phyloP scores from a whole-genome alignment of 1,140 invertebrate species.

The Drosophila carrolli region DNA sequence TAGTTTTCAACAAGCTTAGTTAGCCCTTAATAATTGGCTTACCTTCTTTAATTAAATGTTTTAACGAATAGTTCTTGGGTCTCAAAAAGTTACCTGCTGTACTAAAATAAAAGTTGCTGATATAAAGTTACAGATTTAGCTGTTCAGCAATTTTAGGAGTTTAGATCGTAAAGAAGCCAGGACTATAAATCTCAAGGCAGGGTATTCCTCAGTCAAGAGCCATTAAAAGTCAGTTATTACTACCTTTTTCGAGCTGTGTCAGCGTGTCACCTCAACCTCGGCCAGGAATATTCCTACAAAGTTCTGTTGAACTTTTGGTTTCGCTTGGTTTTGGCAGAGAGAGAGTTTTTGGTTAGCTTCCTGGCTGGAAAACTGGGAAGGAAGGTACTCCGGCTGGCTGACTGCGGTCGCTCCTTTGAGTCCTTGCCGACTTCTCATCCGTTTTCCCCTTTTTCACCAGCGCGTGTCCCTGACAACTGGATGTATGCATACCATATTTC shows the following conservation, averaged over 20 bases:
- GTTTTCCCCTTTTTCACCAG: conserved; percentile 4
- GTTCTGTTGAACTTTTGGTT: conserved; percentile 20
- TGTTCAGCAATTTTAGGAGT: neutral
- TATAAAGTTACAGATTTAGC: neutral
- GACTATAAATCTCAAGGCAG: conserved; percentile 1
- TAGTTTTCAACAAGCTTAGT: no score
- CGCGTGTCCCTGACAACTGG: conserved; percentile 46
- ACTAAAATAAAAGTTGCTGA: neutral
- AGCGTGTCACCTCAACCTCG: conserved; percentile 23
- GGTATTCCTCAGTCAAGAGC: neutral
- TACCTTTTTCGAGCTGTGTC: conserved; percentile 19
- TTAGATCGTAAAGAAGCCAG: neutral
- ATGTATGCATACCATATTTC: conserved; percentile 51
- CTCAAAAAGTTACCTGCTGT: no score
- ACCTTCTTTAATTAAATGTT: no score
- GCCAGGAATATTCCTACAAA: conserved; percentile 10
- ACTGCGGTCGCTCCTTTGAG: conserved; percentile 34
- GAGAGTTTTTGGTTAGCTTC: conserved; percentile 43
- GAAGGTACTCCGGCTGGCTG: conserved; percentile 1
- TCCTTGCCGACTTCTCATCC: conserved; percentile 17
- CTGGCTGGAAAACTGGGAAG: conserved; percentile 11
- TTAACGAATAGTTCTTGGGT: no score
- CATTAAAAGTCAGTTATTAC: neutral
- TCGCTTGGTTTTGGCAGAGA: conserved; percentile 14
- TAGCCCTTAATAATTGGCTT: no score